Evolutionary conservation across 2,888 invertebrate genomes (phyloP), one percentile per base, ranked within the genome.

Genomic region (Troides helena): DNA sequence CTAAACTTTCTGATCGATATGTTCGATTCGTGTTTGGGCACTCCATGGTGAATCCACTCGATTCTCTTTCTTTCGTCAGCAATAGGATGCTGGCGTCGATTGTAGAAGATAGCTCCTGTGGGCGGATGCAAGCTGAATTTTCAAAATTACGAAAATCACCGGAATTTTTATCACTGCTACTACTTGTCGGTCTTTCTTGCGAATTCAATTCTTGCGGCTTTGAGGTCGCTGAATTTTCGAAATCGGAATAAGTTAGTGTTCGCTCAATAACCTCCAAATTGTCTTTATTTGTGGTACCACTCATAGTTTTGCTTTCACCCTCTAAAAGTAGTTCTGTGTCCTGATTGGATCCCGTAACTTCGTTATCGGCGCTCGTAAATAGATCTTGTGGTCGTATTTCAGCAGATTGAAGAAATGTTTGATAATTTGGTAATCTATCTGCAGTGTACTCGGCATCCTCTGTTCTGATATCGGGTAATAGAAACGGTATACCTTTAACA

Each of bases 121-220:
- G 90, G 39, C 87, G 77, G 58, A 72, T 76, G 72, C 80, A 80
- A 58, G 85, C 83, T 1, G 85, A 89, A 69, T 76, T 85, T 74
- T 88, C 85, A 71, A 91, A 91, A 43, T 80, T 79, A 39, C 77
- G 77, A 77, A 90, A 90, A 72, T 85, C 89, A 71, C 85, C 87
- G 5, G 87, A 86, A 74, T 78, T 85, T n/a, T 80, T 78, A 30
- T 82, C 81, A 67, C 82, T 87, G 72, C 85, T 85, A 43, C 79
- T 69, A 71, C 83, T 86, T 73, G 84, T 85, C 82, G 83, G 85
- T 67, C 79, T 82, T 46, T 84, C 81, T 62, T 74, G 80, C 12
- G 82, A 79, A 63, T 78, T 74, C 12, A 82, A 72, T 50, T 90
- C 87, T 74, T 90, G 90, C 0, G 88, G 85, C 76, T 86, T 88